These are phyloP conservation scores for Nephotettix cincticeps DNA, from an alignment of 1,140 invertebrate genomes.

Conservation along the genomic window DNA sequence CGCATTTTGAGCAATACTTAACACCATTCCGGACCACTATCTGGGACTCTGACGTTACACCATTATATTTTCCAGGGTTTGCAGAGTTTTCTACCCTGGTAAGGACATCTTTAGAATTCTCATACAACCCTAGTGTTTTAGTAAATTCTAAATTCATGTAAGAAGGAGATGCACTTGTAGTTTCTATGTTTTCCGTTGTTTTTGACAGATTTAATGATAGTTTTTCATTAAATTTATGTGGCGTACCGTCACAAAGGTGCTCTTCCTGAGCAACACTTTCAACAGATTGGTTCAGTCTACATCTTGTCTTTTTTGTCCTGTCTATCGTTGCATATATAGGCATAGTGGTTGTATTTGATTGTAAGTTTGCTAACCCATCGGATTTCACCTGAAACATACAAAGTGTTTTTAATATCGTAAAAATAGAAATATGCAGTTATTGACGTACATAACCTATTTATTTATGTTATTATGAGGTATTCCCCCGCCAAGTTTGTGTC, in stretches of 20 bases:
- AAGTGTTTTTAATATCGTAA: too few relatives aligned
- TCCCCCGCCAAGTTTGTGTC: too few relatives aligned
- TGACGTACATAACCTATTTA: too few relatives aligned
- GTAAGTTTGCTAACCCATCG: slow-evolving; percentile 38
- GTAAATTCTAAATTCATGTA: slow-evolving; percentile 79
- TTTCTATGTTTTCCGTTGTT: not conserved
- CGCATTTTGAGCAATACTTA: slow-evolving; percentile 61
- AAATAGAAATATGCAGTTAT: too few relatives aligned
- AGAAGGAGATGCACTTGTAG: slow-evolving; percentile 45
- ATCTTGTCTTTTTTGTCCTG: slow-evolving; percentile 60
- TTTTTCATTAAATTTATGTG: not conserved
- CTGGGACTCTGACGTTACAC: slow-evolving; percentile 23
- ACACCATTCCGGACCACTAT: slow-evolving; percentile 44
- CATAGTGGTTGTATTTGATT: slow-evolving; percentile 40
- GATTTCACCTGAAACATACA: slow-evolving; percentile 37
- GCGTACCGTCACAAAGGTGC: too few relatives aligned
- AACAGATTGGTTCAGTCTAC: not conserved
- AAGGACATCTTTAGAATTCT: slow-evolving; percentile 70
- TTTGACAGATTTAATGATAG: not conserved
- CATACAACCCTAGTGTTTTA: slow-evolving; percentile 71
- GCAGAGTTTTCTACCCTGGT: slow-evolving; percentile 56
- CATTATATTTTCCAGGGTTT: slow-evolving; percentile 49
- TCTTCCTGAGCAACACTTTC: too few relatives aligned
- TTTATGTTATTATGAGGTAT: too few relatives aligned
- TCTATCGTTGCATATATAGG: slow-evolving; percentile 70